phyloP scores from a whole-genome alignment of 2,888 invertebrate genomes.

The Ptilodon capucinus region DNA sequence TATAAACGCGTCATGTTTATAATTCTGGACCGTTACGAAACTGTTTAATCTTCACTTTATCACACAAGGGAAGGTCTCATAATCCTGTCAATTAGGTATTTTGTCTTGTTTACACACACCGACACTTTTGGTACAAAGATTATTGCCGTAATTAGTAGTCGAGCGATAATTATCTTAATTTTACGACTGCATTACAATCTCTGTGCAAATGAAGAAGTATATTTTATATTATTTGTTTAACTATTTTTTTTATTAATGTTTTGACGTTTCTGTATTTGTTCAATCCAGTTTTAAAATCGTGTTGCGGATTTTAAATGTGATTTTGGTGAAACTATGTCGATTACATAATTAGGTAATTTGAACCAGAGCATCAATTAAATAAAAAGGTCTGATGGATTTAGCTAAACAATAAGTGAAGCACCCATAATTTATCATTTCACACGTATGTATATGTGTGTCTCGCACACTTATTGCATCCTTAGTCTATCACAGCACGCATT shows the following conservation, averaged over 20 bases:
- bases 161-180: slow-evolving; percentile 27
- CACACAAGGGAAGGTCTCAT: slow-evolving; percentile 22
- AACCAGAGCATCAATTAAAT: too few species aligned
- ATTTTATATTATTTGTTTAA: slow-evolving; percentile 40
- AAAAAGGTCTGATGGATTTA: too few species aligned
- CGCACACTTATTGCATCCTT: too few species aligned
- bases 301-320: too few species aligned
- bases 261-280: slow-evolving; percentile 1
- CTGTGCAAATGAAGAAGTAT: slow-evolving; percentile 55
- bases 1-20: background rate
- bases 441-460: too few species aligned
- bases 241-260: slow-evolving; percentile 18
- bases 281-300: too few species aligned
- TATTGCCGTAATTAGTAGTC: slow-evolving; percentile 41
- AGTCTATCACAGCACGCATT: too few species aligned
- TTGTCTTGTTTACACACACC: slow-evolving; percentile 27
- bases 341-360: too few species aligned
- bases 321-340: too few species aligned
- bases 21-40: slow-evolving; percentile 7
- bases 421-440: too few species aligned
- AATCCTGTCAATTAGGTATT: slow-evolving; percentile 43
- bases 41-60: slow-evolving; percentile 26
- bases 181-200: slow-evolving; percentile 28
- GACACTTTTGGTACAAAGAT: slow-evolving; percentile 21
- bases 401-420: too few species aligned